Evolutionary conservation across 2,113 vertebrate species (phyloP), one percentile per base, ranked within the genome.

Genomic region (Poeciliopsis occidentalis): DNA sequence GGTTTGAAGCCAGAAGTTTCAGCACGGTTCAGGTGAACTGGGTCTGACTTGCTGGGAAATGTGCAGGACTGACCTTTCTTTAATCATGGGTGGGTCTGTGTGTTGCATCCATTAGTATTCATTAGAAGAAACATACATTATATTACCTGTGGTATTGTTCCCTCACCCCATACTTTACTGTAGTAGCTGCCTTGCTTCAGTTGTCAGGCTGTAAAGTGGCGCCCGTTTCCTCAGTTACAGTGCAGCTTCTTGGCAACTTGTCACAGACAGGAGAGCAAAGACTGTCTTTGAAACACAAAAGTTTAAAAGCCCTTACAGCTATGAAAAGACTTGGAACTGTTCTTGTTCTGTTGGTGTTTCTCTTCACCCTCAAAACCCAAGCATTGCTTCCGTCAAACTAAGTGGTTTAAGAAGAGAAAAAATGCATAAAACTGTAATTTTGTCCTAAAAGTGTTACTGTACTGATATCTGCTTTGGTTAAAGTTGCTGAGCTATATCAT

Each of bases 231-330:
- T 68, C 65, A 57, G 71, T 71, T 71, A 19, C 72, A 66, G 78
- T 74, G 65, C 41, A n/a, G 51, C 27, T 78, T 37, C 71, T 78
- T 67, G 62, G 65, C 71, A 81, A 26, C 32, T 24, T 75, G 65
- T 81, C 66, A 73, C 62, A 68, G 67, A 67, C 77, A 78, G 57
- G 22, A 68, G 80, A 77, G 71, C 73, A 64, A 31, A 76, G 47
- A 6, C 30, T 30, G 12, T 31, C 60, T 84, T 78, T 83, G 73
- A 82, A 83, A 64, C 71, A 71, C 12, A 60, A 17, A 75, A 51
- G 60, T 73, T 73, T 37, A 60, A 76, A 81, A 77, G 32, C 29
- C 70, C 82, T 71, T 1, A 13, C 37, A 82, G 84, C 74, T 17
- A 47, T 11, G 34, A 69, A 60, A 51, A 37, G 64, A 75, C 69